phyloP scores from a whole-genome alignment of 2,113 vertebrate genomes.

The Sialia sialis region DNA sequence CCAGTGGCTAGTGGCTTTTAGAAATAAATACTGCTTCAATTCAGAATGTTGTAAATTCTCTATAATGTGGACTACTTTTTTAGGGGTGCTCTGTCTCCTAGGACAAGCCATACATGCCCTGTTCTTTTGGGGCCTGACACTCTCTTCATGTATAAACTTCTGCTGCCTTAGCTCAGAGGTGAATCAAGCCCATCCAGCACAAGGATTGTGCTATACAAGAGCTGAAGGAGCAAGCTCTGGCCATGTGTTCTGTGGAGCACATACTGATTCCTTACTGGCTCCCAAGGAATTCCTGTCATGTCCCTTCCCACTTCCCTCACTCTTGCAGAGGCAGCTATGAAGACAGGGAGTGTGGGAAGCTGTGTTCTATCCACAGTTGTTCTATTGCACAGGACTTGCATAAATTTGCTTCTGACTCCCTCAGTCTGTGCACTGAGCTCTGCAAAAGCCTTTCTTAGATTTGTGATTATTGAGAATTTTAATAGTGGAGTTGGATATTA shows the following conservation, averaged over 20 bases:
- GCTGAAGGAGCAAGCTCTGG: neutral
- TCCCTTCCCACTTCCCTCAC: neutral
- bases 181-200: neutral
- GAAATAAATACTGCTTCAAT: neutral
- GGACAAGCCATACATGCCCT: neutral
- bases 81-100: neutral
- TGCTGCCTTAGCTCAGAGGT: neutral
- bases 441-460: neutral
- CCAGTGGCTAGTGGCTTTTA: neutral
- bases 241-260: neutral
- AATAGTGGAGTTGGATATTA: neutral
- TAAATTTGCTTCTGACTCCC: neutral
- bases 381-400: neutral
- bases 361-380: neutral
- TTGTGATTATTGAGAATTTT: neutral
- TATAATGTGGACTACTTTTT: too few relatives aligned
- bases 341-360: neutral
- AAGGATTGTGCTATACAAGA: neutral
- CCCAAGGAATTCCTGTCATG: neutral
- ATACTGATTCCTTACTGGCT: neutral
- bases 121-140: accelerated
- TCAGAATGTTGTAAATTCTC: neutral
- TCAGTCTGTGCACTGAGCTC: neutral
- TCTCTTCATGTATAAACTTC: neutral
- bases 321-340: neutral